Base-by-base conservation (phyloP, 1,140 invertebrate species). In the Aphelenchoides fujianensis region DNA sequence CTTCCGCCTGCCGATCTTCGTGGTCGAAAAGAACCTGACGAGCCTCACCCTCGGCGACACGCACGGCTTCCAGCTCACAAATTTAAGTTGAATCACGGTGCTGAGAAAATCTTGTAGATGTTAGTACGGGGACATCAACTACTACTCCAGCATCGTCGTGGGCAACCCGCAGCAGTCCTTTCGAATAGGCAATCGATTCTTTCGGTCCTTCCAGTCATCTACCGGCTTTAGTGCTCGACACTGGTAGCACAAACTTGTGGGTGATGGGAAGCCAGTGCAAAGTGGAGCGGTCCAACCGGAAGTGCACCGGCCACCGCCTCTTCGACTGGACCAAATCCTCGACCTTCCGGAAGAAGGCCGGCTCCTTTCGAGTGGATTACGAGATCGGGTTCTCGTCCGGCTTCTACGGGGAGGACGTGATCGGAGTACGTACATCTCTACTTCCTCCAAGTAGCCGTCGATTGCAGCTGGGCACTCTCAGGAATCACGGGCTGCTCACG, bases 351-450 rank as follows among this genome's bases (percentile, higher is more conserved):
- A 30, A 35, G 1, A n/a, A n/a, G n/a, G n/a, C n/a, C n/a, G n/a
- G n/a, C n/a, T n/a, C n/a, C n/a, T 66, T 66, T 16, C 0, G 63
- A 1, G 27, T 36, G 12, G 9, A 12, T 37, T 66, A 66, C 31
- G 63, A 66, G 53, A 66, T 66, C 23, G 63, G 63, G 53, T 66
- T 66, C 31, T 34, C 34, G 28, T 30, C n/a, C 27, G 63, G 63
- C 19, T 2, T 19, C 7, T 66, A 36, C 32, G 63, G 9, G 2
- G 16, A 12, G 27, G 63, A 66, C 63, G 32, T 16, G 30, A 48
- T 66, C 23, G 63, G 36, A 12, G 63, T 66, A 16, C 37, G 32
- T 34, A n/a, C n/a, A n/a, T n/a, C n/a, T n/a, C n/a, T n/a, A n/a
- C n/a, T n/a, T n/a, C n/a, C n/a, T n/a, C n/a, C n/a, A n/a, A n/a